Conservation (phyloP, 2,113 vertebrate species). For the Taxidea taxus region DNA sequence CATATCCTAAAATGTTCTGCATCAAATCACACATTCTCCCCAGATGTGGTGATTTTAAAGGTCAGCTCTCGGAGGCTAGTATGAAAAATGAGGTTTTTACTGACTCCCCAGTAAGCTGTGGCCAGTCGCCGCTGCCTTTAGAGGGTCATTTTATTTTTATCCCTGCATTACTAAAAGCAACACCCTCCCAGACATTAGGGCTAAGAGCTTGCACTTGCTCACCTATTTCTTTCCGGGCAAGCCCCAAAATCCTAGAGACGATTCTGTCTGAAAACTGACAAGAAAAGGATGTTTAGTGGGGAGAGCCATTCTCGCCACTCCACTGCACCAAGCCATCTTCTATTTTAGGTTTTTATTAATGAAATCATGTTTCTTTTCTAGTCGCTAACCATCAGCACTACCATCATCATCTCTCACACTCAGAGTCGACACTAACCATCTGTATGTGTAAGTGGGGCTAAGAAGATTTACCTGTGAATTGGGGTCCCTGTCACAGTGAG, state of each 20-base stretch:
- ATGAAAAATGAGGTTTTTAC: constrained; percentile 42
- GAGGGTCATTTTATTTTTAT: constrained; percentile 62
- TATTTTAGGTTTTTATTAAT: constrained; percentile 54
- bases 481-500: constrained; percentile 6
- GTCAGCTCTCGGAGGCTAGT: constrained; percentile 9
- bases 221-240: constrained; percentile 32
- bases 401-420: constrained; percentile 27
- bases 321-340: not conserved
- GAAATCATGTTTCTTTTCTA: constrained; percentile 55
- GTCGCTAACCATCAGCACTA: constrained; percentile 1
- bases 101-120: constrained; percentile 27
- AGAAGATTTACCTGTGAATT: constrained; percentile 34
- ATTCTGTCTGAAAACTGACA: constrained; percentile 8
- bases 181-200: not conserved
- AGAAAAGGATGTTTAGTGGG: not conserved
- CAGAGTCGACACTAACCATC: not conserved
- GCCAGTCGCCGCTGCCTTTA: constrained; percentile 22
- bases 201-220: constrained; percentile 21
- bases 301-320: not conserved
- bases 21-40: constrained; percentile 66
- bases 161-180: constrained; percentile 30
- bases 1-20: constrained; percentile 52
- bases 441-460: constrained; percentile 43
- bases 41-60: constrained; percentile 66
- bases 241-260: not conserved